These are phyloP conservation scores for Formica selysi DNA, from an alignment of 1,140 invertebrate genomes.

Conservation along the genomic window DNA sequence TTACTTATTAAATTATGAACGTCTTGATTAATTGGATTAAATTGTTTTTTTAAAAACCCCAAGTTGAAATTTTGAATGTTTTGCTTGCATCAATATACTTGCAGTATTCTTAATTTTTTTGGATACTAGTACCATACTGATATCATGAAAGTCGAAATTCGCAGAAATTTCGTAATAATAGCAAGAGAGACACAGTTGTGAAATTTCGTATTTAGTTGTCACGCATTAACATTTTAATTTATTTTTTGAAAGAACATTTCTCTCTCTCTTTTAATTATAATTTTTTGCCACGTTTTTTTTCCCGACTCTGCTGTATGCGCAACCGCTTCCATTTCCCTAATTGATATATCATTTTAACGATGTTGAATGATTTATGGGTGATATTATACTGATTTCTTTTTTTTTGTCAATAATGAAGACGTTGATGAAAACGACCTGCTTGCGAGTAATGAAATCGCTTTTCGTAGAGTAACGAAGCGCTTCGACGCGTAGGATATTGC, in stretches of 20 bases:
- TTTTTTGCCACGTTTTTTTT: conserved; percentile 33
- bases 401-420: conserved; percentile 49
- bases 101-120: neutral
- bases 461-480: conserved; percentile 68
- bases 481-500: conserved; percentile 66
- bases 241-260: conserved; percentile 8
- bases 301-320: neutral
- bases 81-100: too few relatives aligned
- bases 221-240: conserved; percentile 22
- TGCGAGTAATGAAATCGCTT: conserved; percentile 63
- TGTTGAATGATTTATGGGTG: conserved; percentile 64
- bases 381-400: conserved; percentile 21
- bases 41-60: neutral
- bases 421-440: conserved; percentile 66
- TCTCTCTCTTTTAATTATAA: conserved; percentile 1
- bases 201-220: neutral
- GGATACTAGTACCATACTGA: neutral
- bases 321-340: conserved; percentile 58
- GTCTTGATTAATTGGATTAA: neutral
- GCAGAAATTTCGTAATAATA: neutral
- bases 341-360: conserved; percentile 63
- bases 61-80: neutral
- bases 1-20: neutral
- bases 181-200: too few relatives aligned
- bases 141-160: neutral